Base-by-base conservation (phyloP, 2,888 invertebrate genomes). In the Cloeon dipterum region DNA sequence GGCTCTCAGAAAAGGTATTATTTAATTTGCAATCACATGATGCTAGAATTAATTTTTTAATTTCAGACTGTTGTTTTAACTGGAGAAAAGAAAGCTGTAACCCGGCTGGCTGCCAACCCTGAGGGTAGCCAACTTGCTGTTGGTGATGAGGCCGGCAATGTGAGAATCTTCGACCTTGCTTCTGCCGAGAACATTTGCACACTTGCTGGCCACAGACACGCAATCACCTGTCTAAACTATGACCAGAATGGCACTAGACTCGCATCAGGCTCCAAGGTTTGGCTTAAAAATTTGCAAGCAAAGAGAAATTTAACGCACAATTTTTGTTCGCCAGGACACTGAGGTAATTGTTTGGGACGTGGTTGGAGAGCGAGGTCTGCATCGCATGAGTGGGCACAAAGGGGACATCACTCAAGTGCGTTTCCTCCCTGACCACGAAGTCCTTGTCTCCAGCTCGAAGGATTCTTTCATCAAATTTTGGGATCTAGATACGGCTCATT, bases 381-480 rank as follows among this genome's bases (percentile, higher is more conserved):
- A 77, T 48, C 66, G 93, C 40, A 67, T 98, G 42, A 74, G 73
- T 50, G 94, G 93, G 0, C 96, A 98, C 57, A 91, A 86, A 55
- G 86, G 81, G 16, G 68, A 71, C 0, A 66, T 98, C 14, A 96
- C 93, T 0, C 77, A 82, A 59, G 58, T 76, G 1, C 60, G 70
- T 5, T 85, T 85, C 48, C 66, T 83, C 54, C 32, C 38, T n/a
- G 61, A 72, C 39, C 65, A 69, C 44, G 68, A 73, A 45, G 64
- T 75, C 43, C 54, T 86, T 7, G 63, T 88, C 5, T 78, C 82
- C 47, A 70, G 78, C 25, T 91, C 93, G 0, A 91, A 88, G 55
- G 98, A 98, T 54, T 81, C 82, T 7, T 82, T 82, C 53, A 70
- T 98, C 1, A 96, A 94, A 56, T 88, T 98, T 54, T 98, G 96